Evolutionary conservation across 2,113 vertebrate species (phyloP).

Genomic region (Eidolon helvum): DNA sequence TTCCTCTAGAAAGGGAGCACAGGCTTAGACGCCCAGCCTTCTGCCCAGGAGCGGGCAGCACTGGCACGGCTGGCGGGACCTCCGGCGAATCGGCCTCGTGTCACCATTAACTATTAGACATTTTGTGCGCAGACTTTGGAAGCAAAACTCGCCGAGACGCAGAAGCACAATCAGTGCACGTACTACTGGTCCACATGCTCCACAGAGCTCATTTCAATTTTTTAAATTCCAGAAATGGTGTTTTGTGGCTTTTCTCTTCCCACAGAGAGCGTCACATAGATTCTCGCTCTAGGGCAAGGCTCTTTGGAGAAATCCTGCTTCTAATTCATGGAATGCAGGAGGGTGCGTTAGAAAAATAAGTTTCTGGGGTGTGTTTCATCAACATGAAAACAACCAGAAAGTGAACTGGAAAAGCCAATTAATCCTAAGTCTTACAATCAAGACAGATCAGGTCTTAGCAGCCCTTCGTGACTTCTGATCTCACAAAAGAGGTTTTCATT

Average conservation of each 20-base stretch:
- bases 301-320: neutral
- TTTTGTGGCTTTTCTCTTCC: neutral
- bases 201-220: neutral
- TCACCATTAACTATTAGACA: neutral
- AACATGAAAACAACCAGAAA: neutral
- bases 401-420: neutral
- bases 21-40: neutral
- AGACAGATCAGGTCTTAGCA: neutral
- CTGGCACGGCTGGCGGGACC: too few species aligned
- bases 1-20: neutral
- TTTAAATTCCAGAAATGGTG: neutral
- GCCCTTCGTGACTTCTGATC: neutral
- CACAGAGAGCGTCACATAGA: too few species aligned
- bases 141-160: neutral
- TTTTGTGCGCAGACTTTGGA: neutral
- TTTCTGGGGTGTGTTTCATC: neutral
- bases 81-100: neutral
- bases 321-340: neutral
- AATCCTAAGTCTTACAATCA: neutral
- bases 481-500: neutral
- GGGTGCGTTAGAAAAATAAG: neutral
- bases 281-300: neutral
- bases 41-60: too few species aligned
- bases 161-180: accelerated
- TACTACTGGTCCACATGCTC: neutral